phyloP scores from a whole-genome alignment of 2,888 invertebrate genomes.

The Cheilosia urbana region DNA sequence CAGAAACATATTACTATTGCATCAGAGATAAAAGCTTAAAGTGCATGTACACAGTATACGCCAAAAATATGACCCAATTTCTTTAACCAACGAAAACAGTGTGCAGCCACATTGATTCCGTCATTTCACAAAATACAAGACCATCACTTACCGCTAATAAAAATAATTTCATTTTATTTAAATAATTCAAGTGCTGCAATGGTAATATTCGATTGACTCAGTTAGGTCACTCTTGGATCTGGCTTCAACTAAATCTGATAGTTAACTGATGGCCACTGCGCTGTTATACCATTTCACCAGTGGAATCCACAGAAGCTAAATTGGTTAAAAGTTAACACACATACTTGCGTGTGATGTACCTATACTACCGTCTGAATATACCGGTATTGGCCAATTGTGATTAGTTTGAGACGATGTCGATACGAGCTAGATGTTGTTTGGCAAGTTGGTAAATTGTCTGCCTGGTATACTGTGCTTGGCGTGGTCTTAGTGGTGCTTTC shows the following conservation, averaged over 20 bases:
- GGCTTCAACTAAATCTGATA: constrained; percentile 53
- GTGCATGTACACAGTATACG: constrained; percentile 1
- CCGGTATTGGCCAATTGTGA: constrained; percentile 64
- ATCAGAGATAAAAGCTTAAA: constrained; percentile 55
- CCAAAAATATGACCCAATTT: constrained; percentile 59
- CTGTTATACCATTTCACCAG: constrained; percentile 52
- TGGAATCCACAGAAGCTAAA: constrained; percentile 46
- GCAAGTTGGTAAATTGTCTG: constrained; percentile 31
- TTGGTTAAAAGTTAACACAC: constrained; percentile 57
- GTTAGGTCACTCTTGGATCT: constrained; percentile 13
- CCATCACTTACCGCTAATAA: constrained; percentile 49
- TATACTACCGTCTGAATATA: constrained; percentile 46
- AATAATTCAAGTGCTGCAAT: constrained; percentile 17
- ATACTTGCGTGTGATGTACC: background rate
- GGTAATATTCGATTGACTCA: background rate
- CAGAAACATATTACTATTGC: constrained; percentile 35
- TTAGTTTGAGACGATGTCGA: constrained; percentile 31
- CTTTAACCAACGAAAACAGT: background rate
- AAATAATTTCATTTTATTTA: constrained; percentile 56
- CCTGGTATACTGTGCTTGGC: background rate
- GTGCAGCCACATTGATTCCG: background rate
- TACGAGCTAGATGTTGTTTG: constrained; percentile 50
- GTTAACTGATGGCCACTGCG: constrained; percentile 52
- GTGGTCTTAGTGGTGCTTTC: constrained; percentile 4
- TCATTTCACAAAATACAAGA: too few relatives aligned